These are phyloP conservation scores for Hippopotamus amphibius DNA, from an alignment of 2,113 vertebrate genomes.

Conservation along the genomic window DNA sequence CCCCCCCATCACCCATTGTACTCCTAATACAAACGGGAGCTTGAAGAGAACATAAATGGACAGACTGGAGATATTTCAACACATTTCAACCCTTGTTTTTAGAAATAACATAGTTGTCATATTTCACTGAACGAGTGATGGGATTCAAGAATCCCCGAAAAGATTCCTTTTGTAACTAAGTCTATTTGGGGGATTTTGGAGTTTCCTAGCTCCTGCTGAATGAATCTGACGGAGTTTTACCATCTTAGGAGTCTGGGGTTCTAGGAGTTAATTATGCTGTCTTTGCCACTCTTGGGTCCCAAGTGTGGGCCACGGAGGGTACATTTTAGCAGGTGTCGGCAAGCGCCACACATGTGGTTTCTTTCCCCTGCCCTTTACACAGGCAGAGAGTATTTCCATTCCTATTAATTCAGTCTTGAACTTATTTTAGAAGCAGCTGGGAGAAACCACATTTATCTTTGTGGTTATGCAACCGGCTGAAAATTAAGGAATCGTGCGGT, in stretches of 20 bases:
- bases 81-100: conserved; percentile 50
- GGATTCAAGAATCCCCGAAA: conserved; percentile 42
- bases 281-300: not conserved
- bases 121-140: conserved; percentile 46
- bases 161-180: conserved; percentile 17
- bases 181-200: not conserved
- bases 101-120: conserved; percentile 49
- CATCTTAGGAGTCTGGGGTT: not conserved
- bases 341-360: conserved; percentile 46
- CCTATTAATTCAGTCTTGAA: conserved; percentile 70
- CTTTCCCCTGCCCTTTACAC: conserved; percentile 24
- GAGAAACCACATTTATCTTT: conserved; percentile 72
- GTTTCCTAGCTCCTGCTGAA: not conserved
- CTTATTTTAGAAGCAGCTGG: conserved; percentile 74
- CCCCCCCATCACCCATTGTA: not conserved
- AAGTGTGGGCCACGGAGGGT: not conserved
- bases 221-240: conserved; percentile 8
- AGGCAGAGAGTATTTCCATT: conserved; percentile 64
- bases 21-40: conserved; percentile 24
- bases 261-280: not conserved
- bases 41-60: not conserved
- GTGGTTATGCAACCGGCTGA: conserved; percentile 65
- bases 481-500: conserved; percentile 75
- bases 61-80: not conserved
- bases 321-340: conserved; percentile 58